Percentiles rank a stretch among this genome's conserved stretches.
Conservation (phyloP, 2,888 invertebrate species). For the Sminthurides aquaticus region DNA sequence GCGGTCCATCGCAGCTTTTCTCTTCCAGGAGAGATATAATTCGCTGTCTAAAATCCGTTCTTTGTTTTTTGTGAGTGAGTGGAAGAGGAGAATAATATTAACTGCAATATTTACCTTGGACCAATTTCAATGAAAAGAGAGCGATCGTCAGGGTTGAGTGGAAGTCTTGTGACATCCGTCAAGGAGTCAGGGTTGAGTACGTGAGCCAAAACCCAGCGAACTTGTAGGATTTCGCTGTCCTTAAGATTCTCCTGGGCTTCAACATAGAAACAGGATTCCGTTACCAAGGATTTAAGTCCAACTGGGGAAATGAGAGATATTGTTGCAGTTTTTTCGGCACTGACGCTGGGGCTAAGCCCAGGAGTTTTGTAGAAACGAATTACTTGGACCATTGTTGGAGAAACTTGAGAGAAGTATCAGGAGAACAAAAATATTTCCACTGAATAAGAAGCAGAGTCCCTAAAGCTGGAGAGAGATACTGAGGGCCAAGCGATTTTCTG, state of each 20-base stretch:
- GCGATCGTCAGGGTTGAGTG: slow-evolving; percentile 47
- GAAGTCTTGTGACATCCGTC: slow-evolving; percentile 52
- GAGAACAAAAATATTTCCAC: too few relatives aligned
- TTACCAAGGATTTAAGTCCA: slow-evolving; percentile 53
- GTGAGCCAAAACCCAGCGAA: slow-evolving; percentile 72
- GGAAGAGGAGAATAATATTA: too few relatives aligned
- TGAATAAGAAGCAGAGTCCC: too few relatives aligned
- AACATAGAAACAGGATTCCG: slow-evolving; percentile 76
- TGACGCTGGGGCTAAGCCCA: slow-evolving; percentile 44
- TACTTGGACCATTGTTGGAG: slow-evolving; percentile 33
- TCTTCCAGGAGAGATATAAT: too few relatives aligned
- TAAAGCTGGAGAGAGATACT: too few relatives aligned
- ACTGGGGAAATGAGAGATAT: slow-evolving; percentile 39
- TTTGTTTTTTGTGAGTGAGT: too few relatives aligned
- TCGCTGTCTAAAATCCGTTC: too few relatives aligned
- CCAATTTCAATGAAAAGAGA: slow-evolving; percentile 73
- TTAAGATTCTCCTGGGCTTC: slow-evolving; percentile 54
- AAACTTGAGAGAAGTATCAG: too few relatives aligned
- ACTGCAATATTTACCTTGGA: slow-evolving; percentile 61
- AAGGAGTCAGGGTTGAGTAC: slow-evolving; percentile 59
- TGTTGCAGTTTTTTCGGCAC: slow-evolving; percentile 42
- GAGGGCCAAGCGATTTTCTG: too few relatives aligned
- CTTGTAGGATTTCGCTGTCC: slow-evolving; percentile 56
- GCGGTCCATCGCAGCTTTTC: too few relatives aligned
- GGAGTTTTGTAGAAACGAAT: slow-evolving; percentile 44